These are phyloP conservation scores for Hepsetus odoe DNA, from an alignment of 2,113 vertebrate species.

Conservation along the genomic window DNA sequence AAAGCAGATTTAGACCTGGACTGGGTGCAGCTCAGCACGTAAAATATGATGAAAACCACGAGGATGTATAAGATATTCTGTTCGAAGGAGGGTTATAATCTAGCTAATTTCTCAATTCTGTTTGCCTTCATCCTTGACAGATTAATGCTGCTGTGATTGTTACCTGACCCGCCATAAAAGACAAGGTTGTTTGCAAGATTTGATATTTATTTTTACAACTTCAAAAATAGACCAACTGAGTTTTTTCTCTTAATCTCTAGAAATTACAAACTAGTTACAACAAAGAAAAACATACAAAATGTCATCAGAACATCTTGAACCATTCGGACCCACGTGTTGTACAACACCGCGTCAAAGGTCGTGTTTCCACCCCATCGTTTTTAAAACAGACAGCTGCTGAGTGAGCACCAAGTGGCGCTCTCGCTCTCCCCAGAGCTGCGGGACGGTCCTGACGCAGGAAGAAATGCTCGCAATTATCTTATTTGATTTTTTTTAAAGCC, in stretches of 20 bases:
- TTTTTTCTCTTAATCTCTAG: background rate
- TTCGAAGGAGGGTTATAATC: no score
- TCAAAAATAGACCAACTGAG: background rate
- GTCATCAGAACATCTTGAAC: background rate
- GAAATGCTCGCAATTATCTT: no score
- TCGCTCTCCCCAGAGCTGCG: background rate
- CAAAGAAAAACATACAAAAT: background rate
- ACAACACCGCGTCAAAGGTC: background rate
- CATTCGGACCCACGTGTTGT: background rate
- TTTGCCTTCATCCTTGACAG: no score
- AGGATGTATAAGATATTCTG: no score
- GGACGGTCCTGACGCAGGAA: background rate
- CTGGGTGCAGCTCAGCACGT: no score
- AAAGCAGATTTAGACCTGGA: no score
- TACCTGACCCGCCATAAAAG: no score
- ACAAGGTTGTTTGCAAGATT: background rate
- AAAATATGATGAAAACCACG: no score
- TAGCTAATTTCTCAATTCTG: no score
- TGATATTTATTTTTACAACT: background rate
- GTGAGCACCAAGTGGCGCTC: background rate
- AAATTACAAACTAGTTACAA: slow-evolving; percentile 5
- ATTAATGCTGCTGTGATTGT: no score
- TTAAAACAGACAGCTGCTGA: background rate
- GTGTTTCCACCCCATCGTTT: background rate
- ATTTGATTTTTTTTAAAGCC: no score